phyloP scores from a whole-genome alignment of 2,113 vertebrate species.

The Campylomormyrus numenius region DNA sequence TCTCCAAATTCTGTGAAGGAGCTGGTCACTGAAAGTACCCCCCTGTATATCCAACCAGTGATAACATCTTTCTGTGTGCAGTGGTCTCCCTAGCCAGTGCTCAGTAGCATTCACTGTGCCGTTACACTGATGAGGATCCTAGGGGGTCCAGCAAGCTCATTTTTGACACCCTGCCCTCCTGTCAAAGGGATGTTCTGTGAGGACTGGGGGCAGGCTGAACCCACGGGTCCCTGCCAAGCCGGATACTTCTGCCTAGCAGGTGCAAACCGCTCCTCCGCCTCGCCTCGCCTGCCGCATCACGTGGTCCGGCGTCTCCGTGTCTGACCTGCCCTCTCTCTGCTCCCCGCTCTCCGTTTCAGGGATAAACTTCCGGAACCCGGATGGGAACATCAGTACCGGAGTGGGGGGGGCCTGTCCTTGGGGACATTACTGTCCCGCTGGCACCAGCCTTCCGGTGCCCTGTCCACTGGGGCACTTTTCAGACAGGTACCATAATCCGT shows the following conservation, averaged over 20 bases:
- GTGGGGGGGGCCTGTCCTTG: conserved; percentile 74
- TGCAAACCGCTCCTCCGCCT: conserved; percentile 29
- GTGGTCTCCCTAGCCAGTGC: not conserved
- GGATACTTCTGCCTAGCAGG: conserved; percentile 73
- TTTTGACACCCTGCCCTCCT: conserved; percentile 23
- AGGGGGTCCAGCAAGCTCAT: not conserved
- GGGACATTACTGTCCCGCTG: conserved; percentile 77
- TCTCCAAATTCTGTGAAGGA: not conserved
- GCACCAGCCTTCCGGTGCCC: conserved; percentile 62
- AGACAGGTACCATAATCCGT: conserved; percentile 56
- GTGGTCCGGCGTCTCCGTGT: not conserved
- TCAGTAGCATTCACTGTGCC: not conserved
- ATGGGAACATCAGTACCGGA: conserved; percentile 58
- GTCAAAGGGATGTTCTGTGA: conserved; percentile 70
- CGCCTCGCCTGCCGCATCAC: not conserved
- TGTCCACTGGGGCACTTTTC: conserved; percentile 82
- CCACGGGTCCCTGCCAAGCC: conserved; percentile 66
- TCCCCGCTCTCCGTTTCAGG: conserved; percentile 40
- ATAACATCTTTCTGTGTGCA: not conserved
- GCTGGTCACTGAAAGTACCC: not conserved
- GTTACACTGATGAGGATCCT: not conserved
- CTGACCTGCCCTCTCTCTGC: not conserved
- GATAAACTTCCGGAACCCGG: conserved; percentile 63
- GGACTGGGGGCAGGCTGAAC: conserved; percentile 68
- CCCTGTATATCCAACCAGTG: not conserved